Evolutionary conservation across 2,797 vertebrate genomes (phyloP).

Genomic region (Acanthurus lineatus): DNA sequence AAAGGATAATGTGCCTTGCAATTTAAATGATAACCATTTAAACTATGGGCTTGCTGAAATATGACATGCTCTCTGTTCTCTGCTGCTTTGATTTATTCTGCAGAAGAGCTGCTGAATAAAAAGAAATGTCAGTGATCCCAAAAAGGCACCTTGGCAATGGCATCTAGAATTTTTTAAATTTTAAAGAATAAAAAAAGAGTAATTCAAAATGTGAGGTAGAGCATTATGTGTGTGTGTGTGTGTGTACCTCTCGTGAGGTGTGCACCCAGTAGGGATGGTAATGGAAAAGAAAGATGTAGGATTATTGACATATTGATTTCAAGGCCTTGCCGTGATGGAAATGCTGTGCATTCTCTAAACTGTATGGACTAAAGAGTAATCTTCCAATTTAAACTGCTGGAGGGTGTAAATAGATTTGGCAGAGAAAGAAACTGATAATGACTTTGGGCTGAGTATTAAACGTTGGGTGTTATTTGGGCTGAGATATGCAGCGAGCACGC

Average conservation of each 20-base stretch:
- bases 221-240: too few relatives aligned
- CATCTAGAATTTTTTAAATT: slow-evolving; percentile 4
- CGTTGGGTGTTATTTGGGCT: slow-evolving; percentile 50
- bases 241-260: slow-evolving; percentile 8
- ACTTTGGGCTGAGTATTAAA: slow-evolving; percentile 57
- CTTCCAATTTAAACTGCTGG: slow-evolving; percentile 73
- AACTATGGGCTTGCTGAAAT: slow-evolving; percentile 13
- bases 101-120: slow-evolving; percentile 33
- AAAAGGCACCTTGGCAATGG: slow-evolving; percentile 20
- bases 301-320: slow-evolving; percentile 79
- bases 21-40: slow-evolving; percentile 33
- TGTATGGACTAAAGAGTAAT: slow-evolving; percentile 78
- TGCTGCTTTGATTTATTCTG: slow-evolving; percentile 43
- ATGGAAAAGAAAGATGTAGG: slow-evolving; percentile 64
- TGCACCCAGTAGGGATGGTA: slow-evolving; percentile 34
- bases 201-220: slow-evolving; percentile 1
- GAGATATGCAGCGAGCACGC: slow-evolving; percentile 43
- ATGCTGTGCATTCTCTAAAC: slow-evolving; percentile 70
- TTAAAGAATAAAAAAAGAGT: neutral
- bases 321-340: slow-evolving; percentile 66
- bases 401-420: slow-evolving; percentile 70
- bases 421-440: slow-evolving; percentile 68
- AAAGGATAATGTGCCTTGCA: slow-evolving; percentile 19
- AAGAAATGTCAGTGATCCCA: slow-evolving; percentile 19
- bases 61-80: slow-evolving; percentile 34